Evolutionary conservation across 2,797 vertebrate genomes (phyloP), one percentile per base, ranked within the genome.

Genomic region (Adelosebastes latens): DNA sequence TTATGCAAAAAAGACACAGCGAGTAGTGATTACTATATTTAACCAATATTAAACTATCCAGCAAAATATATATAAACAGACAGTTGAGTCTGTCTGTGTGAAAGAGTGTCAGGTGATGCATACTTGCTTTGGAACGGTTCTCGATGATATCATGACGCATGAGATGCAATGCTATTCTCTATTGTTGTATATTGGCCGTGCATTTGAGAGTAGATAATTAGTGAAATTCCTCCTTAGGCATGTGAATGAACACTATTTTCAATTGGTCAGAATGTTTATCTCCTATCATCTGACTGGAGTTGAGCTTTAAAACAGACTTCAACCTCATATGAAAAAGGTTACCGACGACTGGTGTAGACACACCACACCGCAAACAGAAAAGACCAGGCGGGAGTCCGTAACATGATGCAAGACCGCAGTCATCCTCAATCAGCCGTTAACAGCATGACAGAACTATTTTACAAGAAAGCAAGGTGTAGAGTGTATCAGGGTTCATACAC

Each of bases 401-500:
- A 81, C n/a, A 71, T 86, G 80, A 88, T 82, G 85, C 55, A 83
- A 85, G 66, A 71, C 42, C 32, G 5, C 67, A 75, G 81, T 66
- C 77, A 84, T 81, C 65, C 63, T 63, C 39, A 65, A 67, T 79
- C 75, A 29, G 24, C 62, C 14, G 39, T 49, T 16, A 72, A 62
- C n/a, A 67, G 62, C 65, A 49, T 18, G 59, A 53, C 20, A 39
- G 14, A 80, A 56, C 39, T 59, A 34, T 60, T 75, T 52, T 56
- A 75, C 61, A 68, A 56, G 14, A 76, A 68, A 75, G 66, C 55
- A 79, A 39, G 76, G 58, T 70, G n/a, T 34, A 29, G 18, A 64
- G 72, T 39, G 24, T 31, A 64, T 52, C 20, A 39, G 32, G 32
- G 32, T 29, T 20, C 32, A 9, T 29, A 34, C n/a, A 20, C 29